Evolutionary conservation across 2,113 vertebrate genomes (phyloP).

Genomic region (Coreoperca whiteheadi): DNA sequence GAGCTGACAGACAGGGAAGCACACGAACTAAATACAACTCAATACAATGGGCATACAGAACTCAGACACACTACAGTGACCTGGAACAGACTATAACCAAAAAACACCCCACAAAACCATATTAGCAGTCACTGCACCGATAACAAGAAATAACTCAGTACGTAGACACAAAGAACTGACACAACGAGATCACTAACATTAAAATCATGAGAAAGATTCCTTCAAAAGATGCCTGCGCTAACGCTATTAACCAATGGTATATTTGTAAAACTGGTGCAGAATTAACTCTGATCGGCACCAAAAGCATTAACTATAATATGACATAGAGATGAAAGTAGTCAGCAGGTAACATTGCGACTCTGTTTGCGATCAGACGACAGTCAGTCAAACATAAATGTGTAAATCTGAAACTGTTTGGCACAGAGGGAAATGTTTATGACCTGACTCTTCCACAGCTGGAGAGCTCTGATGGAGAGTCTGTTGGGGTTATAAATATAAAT

Average conservation of each 20-base stretch:
- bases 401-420: not conserved
- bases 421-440: not conserved
- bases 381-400: not conserved
- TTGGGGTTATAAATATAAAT: slow-evolving; percentile 21
- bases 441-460: slow-evolving; percentile 2
- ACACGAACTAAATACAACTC: no score
- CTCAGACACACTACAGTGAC: no score
- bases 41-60: no score
- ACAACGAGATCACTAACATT: not conserved
- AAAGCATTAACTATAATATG: not conserved
- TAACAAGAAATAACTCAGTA: no score
- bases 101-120: no score
- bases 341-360: no score
- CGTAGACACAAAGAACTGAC: no score
- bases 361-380: not conserved
- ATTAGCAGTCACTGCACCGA: no score
- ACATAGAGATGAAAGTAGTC: no score
- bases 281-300: not conserved
- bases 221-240: not conserved
- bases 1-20: no score
- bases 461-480: slow-evolving; percentile 15
- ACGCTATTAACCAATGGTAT: not conserved
- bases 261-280: not conserved
- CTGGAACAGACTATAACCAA: no score
- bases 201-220: not conserved